Evolutionary conservation across 2,797 vertebrate species (phyloP).

Genomic region (Orientallactaga sibirica): DNA sequence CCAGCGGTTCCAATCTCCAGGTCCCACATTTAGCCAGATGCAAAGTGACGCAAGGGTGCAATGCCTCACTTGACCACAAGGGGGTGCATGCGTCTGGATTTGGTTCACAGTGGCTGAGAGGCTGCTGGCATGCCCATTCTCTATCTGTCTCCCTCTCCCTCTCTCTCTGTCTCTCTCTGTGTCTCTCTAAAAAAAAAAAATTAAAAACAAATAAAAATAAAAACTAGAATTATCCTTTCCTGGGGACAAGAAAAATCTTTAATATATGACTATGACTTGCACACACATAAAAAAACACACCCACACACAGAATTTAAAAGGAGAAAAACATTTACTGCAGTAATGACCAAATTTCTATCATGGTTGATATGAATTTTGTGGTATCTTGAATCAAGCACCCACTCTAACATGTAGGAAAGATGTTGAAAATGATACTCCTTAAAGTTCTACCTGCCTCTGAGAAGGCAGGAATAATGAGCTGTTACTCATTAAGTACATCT

Average conservation of each 20-base stretch:
- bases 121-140: too few relatives aligned
- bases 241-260: background rate
- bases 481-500: background rate
- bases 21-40: too few relatives aligned
- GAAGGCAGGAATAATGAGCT: background rate
- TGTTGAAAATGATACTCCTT: background rate
- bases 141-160: too few relatives aligned
- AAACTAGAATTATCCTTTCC: background rate
- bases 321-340: background rate
- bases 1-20: too few relatives aligned
- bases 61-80: too few relatives aligned
- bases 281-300: too few relatives aligned
- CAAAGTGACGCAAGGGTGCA: too few relatives aligned
- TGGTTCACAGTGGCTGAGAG: too few relatives aligned
- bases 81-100: too few relatives aligned
- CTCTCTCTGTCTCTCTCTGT: too few relatives aligned
- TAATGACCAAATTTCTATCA: background rate
- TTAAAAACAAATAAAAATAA: too few relatives aligned
- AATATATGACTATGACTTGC: background rate
- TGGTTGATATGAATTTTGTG: background rate
- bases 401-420: conserved; percentile 11
- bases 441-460: background rate
- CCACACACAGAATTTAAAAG: background rate
- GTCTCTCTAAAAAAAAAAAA: too few relatives aligned
- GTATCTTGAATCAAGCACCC: background rate